A percentile compares a stretch with the other conserved stretches of the same genome.
phyloP scores from a whole-genome alignment of 2,888 invertebrate genomes.

The Limnephilus rhombicus region DNA sequence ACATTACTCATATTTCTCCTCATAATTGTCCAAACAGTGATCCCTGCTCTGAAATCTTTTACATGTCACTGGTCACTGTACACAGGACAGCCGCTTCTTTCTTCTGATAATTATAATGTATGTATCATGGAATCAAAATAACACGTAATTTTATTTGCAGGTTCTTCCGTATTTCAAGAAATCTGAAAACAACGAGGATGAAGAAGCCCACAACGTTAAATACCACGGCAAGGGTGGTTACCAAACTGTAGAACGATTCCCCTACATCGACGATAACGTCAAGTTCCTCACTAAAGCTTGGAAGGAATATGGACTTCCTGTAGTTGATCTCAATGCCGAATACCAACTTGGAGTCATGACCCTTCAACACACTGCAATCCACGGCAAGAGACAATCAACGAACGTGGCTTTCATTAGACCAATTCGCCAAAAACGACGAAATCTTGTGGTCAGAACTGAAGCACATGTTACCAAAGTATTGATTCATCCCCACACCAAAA shows the following conservation, averaged over 20 bases:
- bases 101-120: background rate
- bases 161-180: conserved; percentile 85
- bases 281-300: conserved; percentile 79
- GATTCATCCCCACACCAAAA: conserved; percentile 77
- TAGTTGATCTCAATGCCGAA: conserved; percentile 79
- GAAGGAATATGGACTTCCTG: conserved; percentile 79
- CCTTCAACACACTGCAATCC: conserved; percentile 79
- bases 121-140: background rate
- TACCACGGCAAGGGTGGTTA: conserved; percentile 82
- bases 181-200: conserved; percentile 80
- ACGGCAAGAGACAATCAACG: conserved; percentile 80
- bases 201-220: conserved; percentile 75
- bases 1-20: too few species aligned
- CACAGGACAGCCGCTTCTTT: background rate
- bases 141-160: conserved; percentile 69
- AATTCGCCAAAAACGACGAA: conserved; percentile 77
- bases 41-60: too few species aligned
- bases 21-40: too few species aligned
- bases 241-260: conserved; percentile 81
- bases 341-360: conserved; percentile 80
- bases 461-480: conserved; percentile 79
- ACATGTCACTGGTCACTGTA: too few species aligned
- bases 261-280: conserved; percentile 80
- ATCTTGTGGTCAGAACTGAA: conserved; percentile 76
- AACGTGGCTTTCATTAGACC: conserved; percentile 84